Percentiles rank a stretch among this genome's conserved stretches.
Conservation (phyloP, 2,797 vertebrate species). For the Sebastes dallii region DNA sequence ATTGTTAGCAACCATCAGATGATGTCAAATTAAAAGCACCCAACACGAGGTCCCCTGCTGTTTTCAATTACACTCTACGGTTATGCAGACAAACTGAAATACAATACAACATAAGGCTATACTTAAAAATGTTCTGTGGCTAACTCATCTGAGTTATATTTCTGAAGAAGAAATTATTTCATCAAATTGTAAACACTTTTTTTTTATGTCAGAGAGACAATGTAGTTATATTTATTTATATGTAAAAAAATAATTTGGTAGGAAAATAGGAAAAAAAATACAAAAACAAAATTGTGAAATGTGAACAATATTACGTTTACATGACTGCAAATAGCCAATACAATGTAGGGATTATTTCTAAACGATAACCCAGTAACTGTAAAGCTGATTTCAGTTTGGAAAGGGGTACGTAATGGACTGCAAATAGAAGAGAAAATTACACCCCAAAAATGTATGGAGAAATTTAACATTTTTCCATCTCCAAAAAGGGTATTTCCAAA, state of each 20-base stretch:
- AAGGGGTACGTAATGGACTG: no score
- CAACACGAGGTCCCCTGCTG: constrained; percentile 59
- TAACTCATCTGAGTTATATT: constrained; percentile 28
- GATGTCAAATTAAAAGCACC: constrained; percentile 62
- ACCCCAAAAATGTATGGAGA: neutral
- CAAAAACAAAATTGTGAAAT: neutral
- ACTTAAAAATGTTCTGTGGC: constrained; percentile 50
- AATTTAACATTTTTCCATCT: neutral
- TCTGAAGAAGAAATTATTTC: constrained; percentile 14
- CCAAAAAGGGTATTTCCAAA: neutral
- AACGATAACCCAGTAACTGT: neutral
- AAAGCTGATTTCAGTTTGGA: no score
- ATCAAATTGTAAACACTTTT: constrained; percentile 25
- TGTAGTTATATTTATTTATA: neutral
- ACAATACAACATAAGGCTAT: constrained; percentile 57
- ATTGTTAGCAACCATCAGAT: constrained; percentile 54
- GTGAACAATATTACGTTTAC: neutral
- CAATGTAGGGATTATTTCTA: neutral
- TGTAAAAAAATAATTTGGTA: neutral
- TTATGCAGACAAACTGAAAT: constrained; percentile 50
- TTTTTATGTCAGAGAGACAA: neutral
- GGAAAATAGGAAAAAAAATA: neutral
- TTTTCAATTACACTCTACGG: constrained; percentile 66
- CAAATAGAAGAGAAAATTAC: neutral
- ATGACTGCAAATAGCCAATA: neutral